Percentiles rank a stretch among this genome's conserved stretches.
These are phyloP conservation scores for Odontamblyopus lacepedii DNA, from an alignment of 2,797 vertebrate genomes.

Conservation along the genomic window DNA sequence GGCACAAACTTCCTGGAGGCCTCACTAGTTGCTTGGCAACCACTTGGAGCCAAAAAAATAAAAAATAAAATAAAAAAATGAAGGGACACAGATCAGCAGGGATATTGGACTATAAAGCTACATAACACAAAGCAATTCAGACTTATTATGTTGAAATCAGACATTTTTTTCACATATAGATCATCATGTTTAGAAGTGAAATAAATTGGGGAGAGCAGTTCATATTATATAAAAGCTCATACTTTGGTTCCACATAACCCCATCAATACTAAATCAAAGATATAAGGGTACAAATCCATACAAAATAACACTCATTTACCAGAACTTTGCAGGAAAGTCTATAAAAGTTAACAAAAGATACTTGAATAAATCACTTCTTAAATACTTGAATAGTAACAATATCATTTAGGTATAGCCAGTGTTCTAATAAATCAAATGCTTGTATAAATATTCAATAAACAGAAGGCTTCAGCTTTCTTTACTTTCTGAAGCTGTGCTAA, in stretches of 20 bases:
- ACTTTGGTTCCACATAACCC: background rate
- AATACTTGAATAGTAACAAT: too few relatives aligned
- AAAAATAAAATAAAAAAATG: constrained; percentile 5
- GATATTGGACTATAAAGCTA: background rate
- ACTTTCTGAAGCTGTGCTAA: background rate
- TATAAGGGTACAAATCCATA: background rate
- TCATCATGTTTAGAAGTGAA: background rate
- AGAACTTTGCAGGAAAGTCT: too few relatives aligned
- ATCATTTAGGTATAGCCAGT: too few relatives aligned
- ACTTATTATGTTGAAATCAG: background rate
- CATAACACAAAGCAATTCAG: background rate
- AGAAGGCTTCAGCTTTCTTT: background rate
- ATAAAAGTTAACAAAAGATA: too few relatives aligned
- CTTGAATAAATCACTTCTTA: too few relatives aligned
- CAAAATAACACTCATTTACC: too few relatives aligned
- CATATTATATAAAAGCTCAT: background rate
- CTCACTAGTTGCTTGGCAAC: constrained; percentile 28
- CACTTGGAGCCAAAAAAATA: constrained; percentile 7
- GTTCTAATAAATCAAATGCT: too few relatives aligned
- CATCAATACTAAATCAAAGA: background rate
- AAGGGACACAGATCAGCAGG: background rate
- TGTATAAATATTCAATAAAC: background rate
- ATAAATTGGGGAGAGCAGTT: background rate
- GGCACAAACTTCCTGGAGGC: constrained; percentile 10
- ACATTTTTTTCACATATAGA: background rate